Conservation (phyloP, 2,888 invertebrate species). For the Beris chalybata region DNA sequence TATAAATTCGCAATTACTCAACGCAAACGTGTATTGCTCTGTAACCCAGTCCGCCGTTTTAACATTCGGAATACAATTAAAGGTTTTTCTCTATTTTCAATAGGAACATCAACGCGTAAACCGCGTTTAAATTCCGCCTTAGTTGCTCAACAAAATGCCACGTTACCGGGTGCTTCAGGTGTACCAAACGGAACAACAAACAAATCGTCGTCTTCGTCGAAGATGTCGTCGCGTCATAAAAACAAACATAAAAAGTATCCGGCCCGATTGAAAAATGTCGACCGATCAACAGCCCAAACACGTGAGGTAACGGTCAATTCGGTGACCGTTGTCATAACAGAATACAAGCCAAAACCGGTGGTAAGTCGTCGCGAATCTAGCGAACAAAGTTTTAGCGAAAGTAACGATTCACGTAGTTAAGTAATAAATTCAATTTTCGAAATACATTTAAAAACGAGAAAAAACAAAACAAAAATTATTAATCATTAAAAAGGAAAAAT, state of each 20-base stretch:
- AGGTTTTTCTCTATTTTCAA: constrained; percentile 35
- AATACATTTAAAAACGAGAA: not conserved
- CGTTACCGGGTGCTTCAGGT: constrained; percentile 63
- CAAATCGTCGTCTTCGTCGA: constrained; percentile 58
- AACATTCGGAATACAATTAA: too few species aligned
- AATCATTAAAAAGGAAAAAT: not conserved
- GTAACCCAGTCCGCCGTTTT: too few species aligned
- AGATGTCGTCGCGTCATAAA: constrained; percentile 56
- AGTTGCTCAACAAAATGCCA: constrained; percentile 91
- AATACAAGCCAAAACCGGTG: constrained; percentile 79
- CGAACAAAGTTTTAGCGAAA: constrained; percentile 57
- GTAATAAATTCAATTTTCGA: constrained; percentile 31
- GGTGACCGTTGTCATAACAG: constrained; percentile 95
- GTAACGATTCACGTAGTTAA: constrained; percentile 58
- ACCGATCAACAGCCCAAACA: constrained; percentile 88
- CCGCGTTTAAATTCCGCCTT: constrained; percentile 96
- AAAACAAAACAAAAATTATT: constrained; percentile 1
- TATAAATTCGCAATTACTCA: too few species aligned
- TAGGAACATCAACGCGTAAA: constrained; percentile 86
- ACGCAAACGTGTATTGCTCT: too few species aligned
- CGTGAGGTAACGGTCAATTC: constrained; percentile 96
- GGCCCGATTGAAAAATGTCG: constrained; percentile 88
- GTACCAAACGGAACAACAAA: constrained; percentile 58
- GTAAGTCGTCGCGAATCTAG: constrained; percentile 54
- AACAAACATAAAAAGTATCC: constrained; percentile 66